These are phyloP conservation scores for Isaurus tuberculatus DNA, from an alignment of 92 coral and sea anemone species.

Conservation along the genomic window DNA sequence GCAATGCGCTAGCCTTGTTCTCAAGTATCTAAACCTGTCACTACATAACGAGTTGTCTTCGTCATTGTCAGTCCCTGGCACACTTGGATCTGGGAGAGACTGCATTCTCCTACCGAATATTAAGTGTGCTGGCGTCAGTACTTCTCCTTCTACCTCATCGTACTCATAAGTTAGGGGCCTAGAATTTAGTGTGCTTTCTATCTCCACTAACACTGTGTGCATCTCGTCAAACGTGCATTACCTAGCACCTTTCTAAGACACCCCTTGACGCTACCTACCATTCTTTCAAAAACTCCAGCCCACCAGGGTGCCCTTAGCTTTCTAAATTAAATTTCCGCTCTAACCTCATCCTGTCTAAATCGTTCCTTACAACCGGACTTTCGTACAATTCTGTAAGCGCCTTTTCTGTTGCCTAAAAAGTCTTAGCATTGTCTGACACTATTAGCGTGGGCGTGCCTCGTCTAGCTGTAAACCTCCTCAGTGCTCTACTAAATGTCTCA, in stretches of 20 bases:
- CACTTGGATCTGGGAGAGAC: constrained; percentile 12
- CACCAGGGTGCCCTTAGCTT: constrained; percentile 62
- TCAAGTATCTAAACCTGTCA: constrained; percentile 46
- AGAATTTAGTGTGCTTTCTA: constrained; percentile 39
- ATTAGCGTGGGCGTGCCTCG: constrained; percentile 60
- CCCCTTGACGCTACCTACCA: constrained; percentile 45
- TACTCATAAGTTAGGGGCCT: constrained; percentile 27
- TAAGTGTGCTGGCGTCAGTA: constrained; percentile 26
- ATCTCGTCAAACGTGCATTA: constrained; percentile 49
- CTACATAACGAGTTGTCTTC: constrained; percentile 17
- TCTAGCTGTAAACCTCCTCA: constrained; percentile 50
- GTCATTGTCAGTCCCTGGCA: constrained; percentile 42
- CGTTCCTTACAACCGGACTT: constrained; percentile 38
- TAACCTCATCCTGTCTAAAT: constrained; percentile 10
- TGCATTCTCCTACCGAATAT: neutral
- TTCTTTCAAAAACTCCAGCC: constrained; percentile 26
- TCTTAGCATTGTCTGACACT: constrained; percentile 57
- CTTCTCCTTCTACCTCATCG: constrained; percentile 22
- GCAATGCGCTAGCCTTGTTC: constrained; percentile 47
- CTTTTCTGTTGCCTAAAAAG: constrained; percentile 55
- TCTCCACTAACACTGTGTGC: constrained; percentile 23
- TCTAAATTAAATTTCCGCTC: constrained; percentile 56
- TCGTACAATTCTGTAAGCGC: constrained; percentile 17
- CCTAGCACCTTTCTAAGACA: constrained; percentile 53
- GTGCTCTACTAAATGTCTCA: constrained; percentile 27